Conservation (phyloP, 2,113 vertebrate genomes). For the Sula dactylatra region DNA sequence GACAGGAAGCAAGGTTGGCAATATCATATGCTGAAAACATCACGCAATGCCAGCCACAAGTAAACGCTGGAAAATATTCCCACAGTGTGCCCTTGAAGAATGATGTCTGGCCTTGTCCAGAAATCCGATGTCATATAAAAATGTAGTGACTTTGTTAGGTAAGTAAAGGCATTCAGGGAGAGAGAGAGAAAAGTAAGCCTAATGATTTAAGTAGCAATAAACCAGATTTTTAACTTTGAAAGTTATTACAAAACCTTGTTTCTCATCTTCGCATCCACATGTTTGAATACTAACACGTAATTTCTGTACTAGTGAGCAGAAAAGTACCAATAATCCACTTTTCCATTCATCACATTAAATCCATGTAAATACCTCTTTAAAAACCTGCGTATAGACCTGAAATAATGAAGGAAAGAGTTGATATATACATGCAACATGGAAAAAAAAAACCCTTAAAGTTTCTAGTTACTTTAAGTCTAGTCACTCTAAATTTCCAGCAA, state of each 20-base stretch:
- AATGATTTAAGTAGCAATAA: neutral
- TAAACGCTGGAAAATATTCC: neutral
- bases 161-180: neutral
- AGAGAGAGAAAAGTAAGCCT: neutral
- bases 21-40: neutral
- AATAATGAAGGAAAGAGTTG: neutral
- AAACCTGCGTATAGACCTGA: neutral
- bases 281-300: neutral
- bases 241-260: neutral
- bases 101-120: neutral
- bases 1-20: conserved; percentile 2
- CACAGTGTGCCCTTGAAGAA: neutral
- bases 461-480: neutral
- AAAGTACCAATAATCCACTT: neutral
- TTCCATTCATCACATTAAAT: neutral
- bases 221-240: neutral
- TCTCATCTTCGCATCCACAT: neutral
- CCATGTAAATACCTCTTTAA: neutral
- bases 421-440: rapidly evolving
- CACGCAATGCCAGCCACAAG: neutral
- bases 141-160: neutral
- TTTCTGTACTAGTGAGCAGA: neutral
- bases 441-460: neutral
- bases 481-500: neutral
- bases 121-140: neutral